Evolutionary conservation across 2,888 invertebrate species (phyloP).

Genomic region (Eledona agricola): DNA sequence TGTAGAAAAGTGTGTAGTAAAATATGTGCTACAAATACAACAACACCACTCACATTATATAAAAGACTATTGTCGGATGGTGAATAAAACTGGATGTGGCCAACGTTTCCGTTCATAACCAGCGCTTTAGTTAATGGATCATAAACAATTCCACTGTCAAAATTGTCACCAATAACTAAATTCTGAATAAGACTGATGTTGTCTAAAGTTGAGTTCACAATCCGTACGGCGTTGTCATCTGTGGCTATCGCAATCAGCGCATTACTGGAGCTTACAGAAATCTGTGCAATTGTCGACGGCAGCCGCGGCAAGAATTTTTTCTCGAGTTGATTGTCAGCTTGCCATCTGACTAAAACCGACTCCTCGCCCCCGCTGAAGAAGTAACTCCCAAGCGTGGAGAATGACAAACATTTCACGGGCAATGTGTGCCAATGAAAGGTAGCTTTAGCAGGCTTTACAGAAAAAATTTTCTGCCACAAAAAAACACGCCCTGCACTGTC

Average conservation of each 20-base stretch:
- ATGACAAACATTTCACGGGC: slow-evolving; percentile 72
- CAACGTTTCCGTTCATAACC: slow-evolving; percentile 76
- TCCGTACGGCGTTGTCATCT: slow-evolving; percentile 73
- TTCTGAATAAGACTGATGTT: slow-evolving; percentile 72
- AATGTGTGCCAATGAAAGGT: slow-evolving; percentile 82
- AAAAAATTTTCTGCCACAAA: slow-evolving; percentile 68
- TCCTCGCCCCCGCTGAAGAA: slow-evolving; percentile 83
- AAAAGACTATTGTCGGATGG: slow-evolving; percentile 71
- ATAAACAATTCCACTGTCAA: slow-evolving; percentile 67
- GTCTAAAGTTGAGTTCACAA: slow-evolving; percentile 66
- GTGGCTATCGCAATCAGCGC: slow-evolving; percentile 72
- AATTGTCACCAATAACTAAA: slow-evolving; percentile 70
- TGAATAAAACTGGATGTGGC: slow-evolving; percentile 80
- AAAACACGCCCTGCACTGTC: slow-evolving; percentile 72
- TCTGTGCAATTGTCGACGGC: slow-evolving; percentile 71
- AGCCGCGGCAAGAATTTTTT: slow-evolving; percentile 75
- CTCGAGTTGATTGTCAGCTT: slow-evolving; percentile 61
- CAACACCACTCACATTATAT: slow-evolving; percentile 73
- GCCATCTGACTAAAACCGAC: slow-evolving; percentile 81
- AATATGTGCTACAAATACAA: too few species aligned
- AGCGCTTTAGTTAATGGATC: slow-evolving; percentile 73
- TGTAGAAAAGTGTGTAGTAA: slow-evolving; percentile 55
- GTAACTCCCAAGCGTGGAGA: slow-evolving; percentile 71
- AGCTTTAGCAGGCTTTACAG: slow-evolving; percentile 56
- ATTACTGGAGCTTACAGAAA: slow-evolving; percentile 70